Evolutionary conservation across 2,113 vertebrate species (phyloP), one percentile per base, ranked within the genome.

Genomic region (Tragelaphus imberbis): DNA sequence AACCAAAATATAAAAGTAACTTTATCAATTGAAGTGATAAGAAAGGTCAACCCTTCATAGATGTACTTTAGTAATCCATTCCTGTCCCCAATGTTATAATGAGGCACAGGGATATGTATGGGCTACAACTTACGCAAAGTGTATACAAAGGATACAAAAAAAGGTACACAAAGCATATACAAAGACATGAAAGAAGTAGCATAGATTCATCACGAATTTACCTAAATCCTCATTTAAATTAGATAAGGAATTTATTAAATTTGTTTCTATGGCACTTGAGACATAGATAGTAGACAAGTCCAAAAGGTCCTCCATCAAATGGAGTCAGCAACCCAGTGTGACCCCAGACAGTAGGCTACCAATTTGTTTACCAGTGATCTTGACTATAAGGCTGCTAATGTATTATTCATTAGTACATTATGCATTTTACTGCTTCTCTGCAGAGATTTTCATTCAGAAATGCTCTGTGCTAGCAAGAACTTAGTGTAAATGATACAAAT

Each of bases 371-470:
- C 81, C 71, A 44, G 13, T n/a, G 85, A 77, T 90, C 63, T 84
- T 91, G 85, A 86, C 40, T 55, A 80, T n/a, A 55, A 84, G 59
- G 79, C 51, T 81, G 25, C 71, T 93, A 55, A 90, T 90, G 61
- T 56, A 79, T 90, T 95, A 97, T 90, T 94, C 84, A 68, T 85
- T 95, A 90, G 10, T 16, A 36, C 9, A 84, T 92, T 56, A 92
- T 49, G 44, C 63, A 61, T 82, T 96, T 92, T 80, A 91, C 36
- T 84, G 27, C 68, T 91, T 94, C 61, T 90, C 47, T 16, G 47
- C 28, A 95, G 95, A 90, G 51, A 89, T 49, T 58, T 94, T 95
- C 95, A 92, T 93, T 96, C 87, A 89, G 68, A 93, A 96, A 90
- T 53, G 49, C 25, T 96, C 61, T 84, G 56, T 90, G 61, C 25